Evolutionary conservation across 1,140 invertebrate genomes (phyloP), one percentile per base, ranked within the genome.

Genomic region (Leguminivora glycinivorella): DNA sequence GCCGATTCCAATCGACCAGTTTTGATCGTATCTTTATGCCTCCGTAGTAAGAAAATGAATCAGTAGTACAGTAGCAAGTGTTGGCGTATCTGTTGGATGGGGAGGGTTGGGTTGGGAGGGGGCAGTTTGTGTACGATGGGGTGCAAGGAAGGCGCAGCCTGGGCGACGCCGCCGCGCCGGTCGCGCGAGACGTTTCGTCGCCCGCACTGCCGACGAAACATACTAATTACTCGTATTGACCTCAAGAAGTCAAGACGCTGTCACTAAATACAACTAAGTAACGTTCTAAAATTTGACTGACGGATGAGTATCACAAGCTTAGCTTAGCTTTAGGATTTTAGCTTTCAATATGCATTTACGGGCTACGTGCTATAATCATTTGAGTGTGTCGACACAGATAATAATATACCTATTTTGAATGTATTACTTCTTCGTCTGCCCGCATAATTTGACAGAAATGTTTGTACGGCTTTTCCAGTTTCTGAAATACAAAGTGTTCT

Each of bases 121-220:
- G 47, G 6, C 17, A 10, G 19, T 52, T 19, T 25, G 19, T 17
- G 47, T 9, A 19, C 43, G 43, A 22, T 22, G 47, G 47, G 17
- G 56, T 26, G 56, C 24, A 25, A 60, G 31, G 43, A 34, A 38
- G 9, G 67, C 26, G 58, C 34, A 47, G 58, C 19, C 17, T 24
- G 74, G 17, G 56, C 67, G 60, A 66, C 34, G 24, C 17, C 72
- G 74, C 70, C 75, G 76, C 72, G 72, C 66, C 70, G 74, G 71
- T 12, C 72, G 71, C 72, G 69, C 70, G 74, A 76, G 75, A 78
- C 75, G 72, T 72, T 67, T 70, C 74, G 76, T 60, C 70, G 68
- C 56, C 69, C 19, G 10, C 67, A 70, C 47, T 60, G 69, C 70
- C 72, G 72, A 67, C 70, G 56, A 70, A 31, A 34, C 29, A 63